These are phyloP conservation scores for Chondrosia reniformis DNA, from an alignment of 37 sponge, comb jelly and placozoan species.

Conservation along the genomic window DNA sequence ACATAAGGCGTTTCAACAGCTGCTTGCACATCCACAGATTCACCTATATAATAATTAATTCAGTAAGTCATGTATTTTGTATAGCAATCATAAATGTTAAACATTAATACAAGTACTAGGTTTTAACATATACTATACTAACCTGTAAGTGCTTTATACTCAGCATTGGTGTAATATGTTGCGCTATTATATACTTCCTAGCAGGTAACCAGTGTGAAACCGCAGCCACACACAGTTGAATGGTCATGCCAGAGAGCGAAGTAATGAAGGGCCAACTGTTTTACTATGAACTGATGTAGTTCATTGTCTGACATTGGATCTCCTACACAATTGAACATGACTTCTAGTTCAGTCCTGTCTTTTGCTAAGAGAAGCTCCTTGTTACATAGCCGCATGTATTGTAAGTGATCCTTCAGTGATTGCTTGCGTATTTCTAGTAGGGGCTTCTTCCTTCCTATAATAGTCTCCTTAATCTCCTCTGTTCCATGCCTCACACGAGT, in stretches of 20 bases:
- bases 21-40: constrained; percentile 12
- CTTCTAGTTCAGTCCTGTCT: neutral
- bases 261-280: neutral
- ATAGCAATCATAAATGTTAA: too few relatives aligned
- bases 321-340: neutral
- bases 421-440: neutral
- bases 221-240: constrained; percentile 16
- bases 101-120: too few relatives aligned
- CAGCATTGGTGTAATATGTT: constrained; percentile 10
- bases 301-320: neutral
- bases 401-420: neutral
- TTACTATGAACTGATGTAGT: neutral
- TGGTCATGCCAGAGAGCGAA: constrained; percentile 42
- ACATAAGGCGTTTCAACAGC: constrained; percentile 19
- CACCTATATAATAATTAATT: too few relatives aligned
- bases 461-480: neutral
- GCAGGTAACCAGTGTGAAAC: constrained; percentile 13
- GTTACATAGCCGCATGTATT: neutral
- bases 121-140: too few relatives aligned
- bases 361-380: neutral
- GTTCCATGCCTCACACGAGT: constrained; percentile 3
- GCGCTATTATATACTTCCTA: constrained; percentile 15
- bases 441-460: constrained; percentile 9
- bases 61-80: too few relatives aligned
- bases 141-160: neutral